Conservation (phyloP, 2,113 vertebrate species). For the Actenoides hombroni region DNA sequence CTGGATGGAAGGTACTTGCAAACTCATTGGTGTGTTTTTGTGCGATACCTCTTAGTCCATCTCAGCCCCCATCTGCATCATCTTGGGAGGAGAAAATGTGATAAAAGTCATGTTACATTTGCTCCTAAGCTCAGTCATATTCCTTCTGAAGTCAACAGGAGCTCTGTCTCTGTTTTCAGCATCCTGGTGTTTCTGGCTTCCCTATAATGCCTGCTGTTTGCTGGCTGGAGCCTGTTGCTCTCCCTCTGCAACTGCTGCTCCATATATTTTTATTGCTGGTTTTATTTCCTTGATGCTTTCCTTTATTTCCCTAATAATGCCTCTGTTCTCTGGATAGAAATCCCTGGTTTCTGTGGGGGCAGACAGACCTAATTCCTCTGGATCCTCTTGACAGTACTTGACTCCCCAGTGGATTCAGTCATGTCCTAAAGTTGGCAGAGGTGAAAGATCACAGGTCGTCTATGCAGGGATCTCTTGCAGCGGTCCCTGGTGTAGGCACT, state of each 20-base stretch:
- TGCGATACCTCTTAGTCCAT: background rate
- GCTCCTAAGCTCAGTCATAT: background rate
- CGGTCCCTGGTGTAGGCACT: background rate
- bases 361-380: background rate
- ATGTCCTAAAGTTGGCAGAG: background rate
- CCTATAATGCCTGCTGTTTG: background rate
- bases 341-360: background rate
- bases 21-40: background rate
- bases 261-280: background rate
- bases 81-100: background rate
- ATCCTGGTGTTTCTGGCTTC: background rate
- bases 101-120: background rate
- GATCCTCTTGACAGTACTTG: background rate
- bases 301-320: background rate
- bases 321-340: background rate
- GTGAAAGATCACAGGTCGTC: background rate
- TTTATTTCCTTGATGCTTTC: background rate
- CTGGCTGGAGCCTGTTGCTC: background rate
- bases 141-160: background rate
- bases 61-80: background rate
- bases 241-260: background rate
- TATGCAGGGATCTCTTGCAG: background rate
- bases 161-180: background rate
- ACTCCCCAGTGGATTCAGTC: background rate
- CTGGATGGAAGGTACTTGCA: background rate